phyloP scores from a whole-genome alignment of 2,113 vertebrate species.

The Conger conger region DNA sequence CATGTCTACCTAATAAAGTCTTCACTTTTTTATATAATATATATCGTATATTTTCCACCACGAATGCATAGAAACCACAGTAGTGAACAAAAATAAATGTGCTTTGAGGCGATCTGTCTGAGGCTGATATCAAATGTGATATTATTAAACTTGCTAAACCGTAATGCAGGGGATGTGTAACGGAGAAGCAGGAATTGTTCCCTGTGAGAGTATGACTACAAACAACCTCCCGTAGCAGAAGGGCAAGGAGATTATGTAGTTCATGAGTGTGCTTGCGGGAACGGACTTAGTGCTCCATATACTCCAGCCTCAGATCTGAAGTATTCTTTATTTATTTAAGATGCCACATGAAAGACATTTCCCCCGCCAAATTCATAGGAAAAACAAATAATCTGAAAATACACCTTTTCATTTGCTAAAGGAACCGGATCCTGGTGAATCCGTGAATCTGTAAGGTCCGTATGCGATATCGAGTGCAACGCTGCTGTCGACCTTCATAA shows the following conservation, averaged over 20 bases:
- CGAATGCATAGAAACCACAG: background rate
- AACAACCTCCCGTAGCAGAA: background rate
- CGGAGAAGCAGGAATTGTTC: background rate
- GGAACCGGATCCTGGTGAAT: background rate
- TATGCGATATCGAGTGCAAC: background rate
- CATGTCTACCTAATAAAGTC: too few relatives aligned
- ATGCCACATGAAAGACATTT: background rate
- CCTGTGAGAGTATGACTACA: conserved; percentile 6
- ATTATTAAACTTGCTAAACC: conserved; percentile 1
- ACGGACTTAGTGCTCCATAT: background rate
- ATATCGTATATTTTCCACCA: too few relatives aligned
- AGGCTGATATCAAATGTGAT: background rate
- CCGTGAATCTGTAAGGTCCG: background rate
- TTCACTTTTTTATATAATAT: too few relatives aligned
- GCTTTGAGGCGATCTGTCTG: background rate
- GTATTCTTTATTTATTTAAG: background rate
- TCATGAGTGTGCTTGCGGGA: background rate
- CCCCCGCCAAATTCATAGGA: background rate
- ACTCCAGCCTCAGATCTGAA: background rate
- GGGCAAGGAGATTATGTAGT: conserved; percentile 1
- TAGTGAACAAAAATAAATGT: background rate
- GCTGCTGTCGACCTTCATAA: background rate
- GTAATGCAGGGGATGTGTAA: background rate
- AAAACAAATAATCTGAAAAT: background rate
- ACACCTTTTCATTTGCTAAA: background rate